These are phyloP conservation scores for Anastrepha obliqua DNA, from an alignment of 1,140 invertebrate species.

Conservation along the genomic window DNA sequence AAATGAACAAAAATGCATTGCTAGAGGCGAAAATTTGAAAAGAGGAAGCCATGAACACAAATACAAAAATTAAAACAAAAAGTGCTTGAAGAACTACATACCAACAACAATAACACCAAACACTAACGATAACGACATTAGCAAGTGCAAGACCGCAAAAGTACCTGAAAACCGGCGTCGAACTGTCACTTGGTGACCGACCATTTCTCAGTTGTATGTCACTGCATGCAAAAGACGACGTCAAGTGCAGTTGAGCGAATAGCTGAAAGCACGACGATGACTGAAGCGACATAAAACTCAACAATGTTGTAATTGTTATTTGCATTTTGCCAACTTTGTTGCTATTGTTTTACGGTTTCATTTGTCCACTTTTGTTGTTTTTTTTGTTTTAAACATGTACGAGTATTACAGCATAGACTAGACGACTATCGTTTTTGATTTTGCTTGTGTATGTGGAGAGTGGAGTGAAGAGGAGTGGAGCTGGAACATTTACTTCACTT, in stretches of 20 bases:
- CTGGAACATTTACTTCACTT: no score
- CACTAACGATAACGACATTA: not conserved
- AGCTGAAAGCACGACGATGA: conserved; percentile 7
- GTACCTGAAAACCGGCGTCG: conserved; percentile 39
- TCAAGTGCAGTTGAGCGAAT: not conserved
- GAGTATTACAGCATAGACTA: not conserved
- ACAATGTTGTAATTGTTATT: conserved; percentile 48
- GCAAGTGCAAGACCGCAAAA: not conserved
- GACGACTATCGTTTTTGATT: not conserved
- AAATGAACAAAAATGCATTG: no score
- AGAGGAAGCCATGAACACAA: no score
- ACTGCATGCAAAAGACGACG: not conserved
- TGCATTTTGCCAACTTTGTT: conserved; percentile 21
- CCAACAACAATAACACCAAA: not conserved
- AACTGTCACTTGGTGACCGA: conserved; percentile 25
- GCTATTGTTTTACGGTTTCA: not conserved
- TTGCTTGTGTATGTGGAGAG: not conserved
- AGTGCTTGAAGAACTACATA: not conserved
- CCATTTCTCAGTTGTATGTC: conserved; percentile 20
- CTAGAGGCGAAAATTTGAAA: no score
- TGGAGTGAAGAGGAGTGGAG: no score
- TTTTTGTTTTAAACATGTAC: not conserved
- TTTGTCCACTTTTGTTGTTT: not conserved
- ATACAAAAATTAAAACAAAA: no score
- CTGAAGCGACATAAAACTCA: conserved; percentile 2